Conservation (phyloP, 2,113 vertebrate genomes). For the Phasianus colchicus region DNA sequence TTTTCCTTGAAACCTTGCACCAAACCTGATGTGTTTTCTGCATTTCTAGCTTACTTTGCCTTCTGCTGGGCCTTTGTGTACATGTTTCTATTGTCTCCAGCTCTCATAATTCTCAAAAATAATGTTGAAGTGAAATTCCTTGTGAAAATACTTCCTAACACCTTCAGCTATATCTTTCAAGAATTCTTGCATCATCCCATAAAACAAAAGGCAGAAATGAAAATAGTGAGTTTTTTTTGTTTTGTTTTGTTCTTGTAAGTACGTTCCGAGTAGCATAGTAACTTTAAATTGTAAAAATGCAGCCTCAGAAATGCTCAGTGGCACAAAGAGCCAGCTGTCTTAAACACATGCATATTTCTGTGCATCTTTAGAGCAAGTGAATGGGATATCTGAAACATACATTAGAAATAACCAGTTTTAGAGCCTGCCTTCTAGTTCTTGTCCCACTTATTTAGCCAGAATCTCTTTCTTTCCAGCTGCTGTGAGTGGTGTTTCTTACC, state of each 20-base stretch:
- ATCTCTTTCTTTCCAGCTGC: background rate
- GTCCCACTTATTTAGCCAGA: background rate
- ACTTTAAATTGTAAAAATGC: background rate
- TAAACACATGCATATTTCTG: background rate
- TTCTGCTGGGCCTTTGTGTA: background rate
- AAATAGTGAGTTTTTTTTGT: background rate
- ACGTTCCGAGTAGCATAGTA: background rate
- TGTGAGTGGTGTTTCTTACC: background rate
- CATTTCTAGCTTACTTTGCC: background rate
- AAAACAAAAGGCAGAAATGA: background rate
- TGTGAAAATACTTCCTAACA: background rate
- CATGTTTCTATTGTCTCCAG: background rate
- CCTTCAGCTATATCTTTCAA: background rate
- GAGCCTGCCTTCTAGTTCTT: background rate
- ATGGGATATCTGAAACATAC: background rate
- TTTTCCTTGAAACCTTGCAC: background rate
- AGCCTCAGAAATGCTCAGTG: background rate
- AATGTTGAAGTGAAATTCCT: background rate
- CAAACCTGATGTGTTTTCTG: background rate
- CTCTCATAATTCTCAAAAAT: background rate
- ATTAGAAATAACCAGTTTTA: background rate
- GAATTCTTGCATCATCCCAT: background rate
- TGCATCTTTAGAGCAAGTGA: background rate
- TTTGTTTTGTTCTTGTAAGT: background rate
- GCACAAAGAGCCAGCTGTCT: background rate